Conservation (phyloP, 1,140 invertebrate genomes). For the Coenobita brevimanus region DNA sequence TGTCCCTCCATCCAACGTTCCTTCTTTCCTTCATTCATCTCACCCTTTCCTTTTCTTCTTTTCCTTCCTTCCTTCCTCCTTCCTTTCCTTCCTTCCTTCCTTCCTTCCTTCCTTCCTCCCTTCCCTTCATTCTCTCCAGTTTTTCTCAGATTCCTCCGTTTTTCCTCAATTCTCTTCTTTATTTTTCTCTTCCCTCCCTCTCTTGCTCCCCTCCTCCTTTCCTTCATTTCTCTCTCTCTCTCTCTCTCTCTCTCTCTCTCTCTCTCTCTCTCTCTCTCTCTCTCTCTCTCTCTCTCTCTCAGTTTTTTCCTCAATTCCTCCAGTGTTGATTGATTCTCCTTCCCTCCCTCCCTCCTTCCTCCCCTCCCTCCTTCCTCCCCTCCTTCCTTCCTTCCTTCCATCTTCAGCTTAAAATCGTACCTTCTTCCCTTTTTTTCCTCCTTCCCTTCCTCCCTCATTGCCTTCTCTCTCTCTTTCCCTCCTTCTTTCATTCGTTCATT, state of each 20-base stretch:
- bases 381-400: too few relatives aligned
- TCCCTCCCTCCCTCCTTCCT: not conserved
- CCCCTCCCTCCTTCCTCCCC: too few relatives aligned
- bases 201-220: not conserved
- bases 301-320: not conserved
- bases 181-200: not conserved
- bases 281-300: constrained; percentile 18
- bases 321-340: not conserved
- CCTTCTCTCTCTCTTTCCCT: not conserved
- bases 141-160: not conserved
- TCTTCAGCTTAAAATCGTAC: too few relatives aligned
- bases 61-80: not conserved
- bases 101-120: not conserved
- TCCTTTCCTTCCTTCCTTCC: not conserved
- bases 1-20: too few relatives aligned
- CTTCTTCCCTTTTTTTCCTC: too few relatives aligned
- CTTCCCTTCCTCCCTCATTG: not conserved
- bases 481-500: not conserved
- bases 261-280: constrained; percentile 22
- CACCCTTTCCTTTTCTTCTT: not conserved
- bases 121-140: not conserved
- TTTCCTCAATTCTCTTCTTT: not conserved
- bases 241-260: constrained; percentile 22
- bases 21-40: not conserved
- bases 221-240: constrained; percentile 3